These are phyloP conservation scores for Lepisosteus oculatus DNA, from an alignment of 2,113 vertebrate species.

Conservation along the genomic window DNA sequence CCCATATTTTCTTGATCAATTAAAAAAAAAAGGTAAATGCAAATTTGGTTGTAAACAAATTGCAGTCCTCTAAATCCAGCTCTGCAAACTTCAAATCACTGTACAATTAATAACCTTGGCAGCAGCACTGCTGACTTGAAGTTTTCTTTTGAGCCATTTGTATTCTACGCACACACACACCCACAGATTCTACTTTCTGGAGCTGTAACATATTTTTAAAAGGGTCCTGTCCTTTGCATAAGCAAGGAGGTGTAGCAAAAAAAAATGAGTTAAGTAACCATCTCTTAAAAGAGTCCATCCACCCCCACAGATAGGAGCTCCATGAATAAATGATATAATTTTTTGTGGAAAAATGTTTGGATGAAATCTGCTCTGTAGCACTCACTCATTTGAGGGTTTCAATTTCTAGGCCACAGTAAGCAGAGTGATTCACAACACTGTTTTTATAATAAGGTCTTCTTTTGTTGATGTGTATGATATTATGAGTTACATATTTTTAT, in stretches of 20 bases:
- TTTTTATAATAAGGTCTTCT: too few species aligned
- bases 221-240: slow-evolving; percentile 31
- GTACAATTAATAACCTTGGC: slow-evolving; percentile 11
- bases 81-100: neutral
- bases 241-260: slow-evolving; percentile 23
- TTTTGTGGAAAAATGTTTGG: too few species aligned
- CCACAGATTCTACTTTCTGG: slow-evolving; percentile 14
- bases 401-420: too few species aligned
- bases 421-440: too few species aligned
- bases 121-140: neutral
- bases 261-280: too few species aligned
- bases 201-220: slow-evolving; percentile 13
- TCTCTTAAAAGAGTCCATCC: neutral
- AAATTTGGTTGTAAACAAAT: too few species aligned
- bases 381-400: too few species aligned
- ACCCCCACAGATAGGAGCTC: neutral
- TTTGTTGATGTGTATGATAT: too few species aligned
- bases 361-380: too few species aligned
- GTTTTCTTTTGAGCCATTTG: neutral
- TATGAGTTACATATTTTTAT: too few species aligned
- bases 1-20: too few species aligned
- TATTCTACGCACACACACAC: neutral
- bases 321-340: neutral
- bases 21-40: too few species aligned
- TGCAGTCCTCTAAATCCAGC: neutral